Base-by-base conservation (phyloP, 2,113 vertebrate species). In the Caranx ignobilis region DNA sequence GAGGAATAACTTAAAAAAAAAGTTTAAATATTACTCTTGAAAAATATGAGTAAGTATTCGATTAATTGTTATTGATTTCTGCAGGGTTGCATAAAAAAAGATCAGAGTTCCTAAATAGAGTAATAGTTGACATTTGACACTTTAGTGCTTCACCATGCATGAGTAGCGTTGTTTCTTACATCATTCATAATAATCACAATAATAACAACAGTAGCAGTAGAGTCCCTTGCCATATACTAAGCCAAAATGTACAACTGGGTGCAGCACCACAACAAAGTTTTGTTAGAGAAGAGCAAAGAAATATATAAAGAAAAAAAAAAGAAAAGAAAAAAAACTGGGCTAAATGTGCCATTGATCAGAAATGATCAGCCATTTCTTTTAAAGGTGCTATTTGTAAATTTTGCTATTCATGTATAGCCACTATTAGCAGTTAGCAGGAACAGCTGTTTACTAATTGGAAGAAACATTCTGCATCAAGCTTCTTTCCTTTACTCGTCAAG, bases 61-160 rank as follows among this genome's bases (percentile, higher is more conserved):
- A 37, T 75, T 5, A 45, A 65, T 54, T 39, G 6, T 55, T 5
- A 76, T 70, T 41, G 12, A 62, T 67, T 87, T 75, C 70, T 85
- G 84, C 75, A 84, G 79, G 76, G 37, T 72, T 74, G 21, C 26
- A 35, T 77, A 52, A 66, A 76, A 52, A 76, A 77, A 35, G 52
- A 65, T 79, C 73, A 15, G 54, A 39, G 13, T 77, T 52, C 2
- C 41, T 78, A 0, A 32, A 12, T 61, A 48, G 21, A 55, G 61
- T 63, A 41, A 65, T 61, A 21, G 34, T 63, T 55, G 11, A 48
- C 43, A 21, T 41, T 71, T 79, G 11, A 67, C 8, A 47, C 81
- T 74, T 50, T 2, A 75, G n/a, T 82, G 60, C 59, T 64, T 64
- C 4, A 47, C 67, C 31, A 15, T 92, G 94, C 92, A 91, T 93